Base-by-base conservation (phyloP, 2,113 vertebrate genomes). In the Scortum barcoo region DNA sequence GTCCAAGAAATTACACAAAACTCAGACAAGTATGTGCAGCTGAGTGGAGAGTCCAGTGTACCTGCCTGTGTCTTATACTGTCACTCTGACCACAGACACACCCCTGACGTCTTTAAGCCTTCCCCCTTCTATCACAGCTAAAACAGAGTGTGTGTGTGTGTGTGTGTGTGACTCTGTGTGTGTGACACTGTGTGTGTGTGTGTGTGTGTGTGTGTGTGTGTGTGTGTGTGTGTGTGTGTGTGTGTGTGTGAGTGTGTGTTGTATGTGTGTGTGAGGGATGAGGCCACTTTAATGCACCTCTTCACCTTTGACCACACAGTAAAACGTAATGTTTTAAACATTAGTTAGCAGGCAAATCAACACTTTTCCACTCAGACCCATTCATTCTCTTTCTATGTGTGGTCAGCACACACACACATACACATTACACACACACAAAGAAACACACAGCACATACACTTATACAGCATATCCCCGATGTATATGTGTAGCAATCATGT, bases 51-150 rank as follows among this genome's bases (percentile, higher is more conserved):
- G 40, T 53, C 67, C 60, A 81, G 28, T 76, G 84, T 91, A 94
- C 92, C 92, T 95, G 90, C 69, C 53, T 77, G 79, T 80, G 86
- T 88, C 92, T 96, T 95, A 95, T 95, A 95, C 73, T 44, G 68
- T 86, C 86, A 92, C 38, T 85, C 60, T 89, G 82, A 92, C 92
- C 91, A 88, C 87, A 83, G 86, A 89, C 90, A 94, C 92, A 84
- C 90, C 87, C 89, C 83, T 77, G 53, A 85, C 17, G 10, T 67
- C 78, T 62, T 73, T 63, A 70, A 48, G 73, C 89, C 89, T 91
- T 81, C 68, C 91, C 91, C 87, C 78, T 62, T 79, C 65, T 75
- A 67, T 82, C 72, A 80, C 48, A 50, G 69, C 80, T 46, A 65
- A 61, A 76, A 48, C 68, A 11, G 26, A 2, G 20, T 24, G 57